Conservation (phyloP, 2,113 vertebrate species). For the Neopipo cinnamomea region DNA sequence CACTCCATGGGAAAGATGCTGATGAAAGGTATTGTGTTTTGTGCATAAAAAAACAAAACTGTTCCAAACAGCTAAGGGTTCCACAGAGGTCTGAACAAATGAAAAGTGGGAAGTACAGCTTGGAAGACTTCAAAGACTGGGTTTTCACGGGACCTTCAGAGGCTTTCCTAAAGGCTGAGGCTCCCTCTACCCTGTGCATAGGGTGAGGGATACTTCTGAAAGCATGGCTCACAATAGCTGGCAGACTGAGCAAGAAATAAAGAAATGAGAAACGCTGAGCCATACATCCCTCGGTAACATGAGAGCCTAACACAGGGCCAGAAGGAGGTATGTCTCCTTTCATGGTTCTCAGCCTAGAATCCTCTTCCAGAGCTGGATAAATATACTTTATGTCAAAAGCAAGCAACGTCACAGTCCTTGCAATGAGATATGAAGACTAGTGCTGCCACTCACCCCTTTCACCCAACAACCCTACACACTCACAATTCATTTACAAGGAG, state of each 20-base stretch:
- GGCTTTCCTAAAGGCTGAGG: background rate
- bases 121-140: background rate
- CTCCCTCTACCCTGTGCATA: background rate
- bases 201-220: background rate
- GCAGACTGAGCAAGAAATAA: background rate
- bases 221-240: background rate
- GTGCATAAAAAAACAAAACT: background rate
- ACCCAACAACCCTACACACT: background rate
- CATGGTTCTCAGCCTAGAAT: background rate
- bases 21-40: background rate
- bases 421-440: background rate
- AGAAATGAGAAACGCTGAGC: background rate
- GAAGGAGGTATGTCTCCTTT: background rate
- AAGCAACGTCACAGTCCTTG: background rate
- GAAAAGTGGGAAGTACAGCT: background rate
- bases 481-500: background rate
- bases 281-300: accelerated
- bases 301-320: background rate
- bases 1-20: background rate
- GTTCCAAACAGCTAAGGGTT: background rate
- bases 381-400: background rate
- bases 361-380: background rate
- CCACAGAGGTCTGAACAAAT: background rate
- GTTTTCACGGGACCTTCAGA: background rate
- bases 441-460: background rate